Evolutionary conservation across 1,140 invertebrate genomes (phyloP), one percentile per base, ranked within the genome.

Genomic region (Habropoda laboriosa): DNA sequence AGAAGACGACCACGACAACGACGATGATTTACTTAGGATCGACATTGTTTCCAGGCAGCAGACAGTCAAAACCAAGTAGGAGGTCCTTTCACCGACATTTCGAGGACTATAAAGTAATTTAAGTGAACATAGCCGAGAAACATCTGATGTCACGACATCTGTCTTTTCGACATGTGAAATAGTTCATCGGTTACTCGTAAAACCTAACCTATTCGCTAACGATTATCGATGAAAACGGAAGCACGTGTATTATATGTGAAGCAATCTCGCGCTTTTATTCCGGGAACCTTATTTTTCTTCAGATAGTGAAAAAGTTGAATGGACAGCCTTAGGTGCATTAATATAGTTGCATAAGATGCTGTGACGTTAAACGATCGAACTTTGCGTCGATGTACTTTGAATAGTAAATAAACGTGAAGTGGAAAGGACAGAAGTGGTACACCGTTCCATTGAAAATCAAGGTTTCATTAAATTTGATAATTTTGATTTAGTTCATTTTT

Each of bases 61-160:
- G 13, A 71, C 6, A 21, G 27, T 10, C 3, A 24, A 16, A n/a
- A 16, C 47, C 21, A 24, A 12, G 40, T 10, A 32, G 53, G 38
- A 55, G 58, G 57, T 40, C 70, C 38, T 53, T 55, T 35, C 16
- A 5, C 5, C 27, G 18, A 18, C 8, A 35, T 68, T 74, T 64
- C 61, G n/a, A 75, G 63, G 55, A 75, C 71, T 67, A 58, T 76
- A 53, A 72, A 30, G 27, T 53, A 35, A 74, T 75, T 76, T 21
- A 79, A 51, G 6, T 32, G 42, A 47, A 40, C 63, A 77, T 78
- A 61, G 35, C 12, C 42, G 45, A 51, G 10, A 42, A 75, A 49
- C 30, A 64, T 58, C 57, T 6, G 40, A 57, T 13, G 42, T 38
- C 13, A 21, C 21, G 0, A 27, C 45, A 18, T 18, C 2, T 32